Evolutionary conservation across 2,888 invertebrate genomes (phyloP).

Genomic region (Eretmocerus hayati): DNA sequence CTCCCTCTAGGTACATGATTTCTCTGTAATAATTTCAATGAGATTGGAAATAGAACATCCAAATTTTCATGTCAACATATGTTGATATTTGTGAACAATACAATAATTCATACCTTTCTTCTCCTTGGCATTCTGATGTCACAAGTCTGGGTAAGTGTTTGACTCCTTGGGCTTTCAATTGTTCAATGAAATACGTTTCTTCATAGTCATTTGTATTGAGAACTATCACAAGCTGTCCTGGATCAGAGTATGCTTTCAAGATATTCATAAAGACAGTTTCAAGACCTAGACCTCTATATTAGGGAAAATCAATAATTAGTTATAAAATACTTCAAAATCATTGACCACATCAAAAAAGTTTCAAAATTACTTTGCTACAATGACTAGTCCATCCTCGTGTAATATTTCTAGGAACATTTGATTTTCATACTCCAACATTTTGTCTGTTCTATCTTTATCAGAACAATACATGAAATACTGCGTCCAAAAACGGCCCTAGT

Average conservation of each 20-base stretch:
- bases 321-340: too few species aligned
- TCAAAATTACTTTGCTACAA: slow-evolving; percentile 70
- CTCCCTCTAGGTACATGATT: slow-evolving; percentile 83
- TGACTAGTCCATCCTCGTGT: slow-evolving; percentile 78
- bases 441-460: slow-evolving; percentile 21
- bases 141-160: slow-evolving; percentile 50
- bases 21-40: slow-evolving; percentile 60
- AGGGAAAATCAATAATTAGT: slow-evolving; percentile 29
- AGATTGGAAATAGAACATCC: not conserved
- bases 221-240: slow-evolving; percentile 81
- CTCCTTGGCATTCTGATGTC: slow-evolving; percentile 49
- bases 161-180: slow-evolving; percentile 55
- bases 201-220: slow-evolving; percentile 76
- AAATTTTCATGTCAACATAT: slow-evolving; percentile 1
- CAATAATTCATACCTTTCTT: slow-evolving; percentile 49
- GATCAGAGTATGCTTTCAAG: slow-evolving; percentile 77
- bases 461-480: slow-evolving; percentile 40
- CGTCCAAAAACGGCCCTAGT: slow-evolving; percentile 38
- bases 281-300: slow-evolving; percentile 71
- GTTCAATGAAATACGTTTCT: slow-evolving; percentile 73
- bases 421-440: slow-evolving; percentile 81
- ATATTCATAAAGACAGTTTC: slow-evolving; percentile 72
- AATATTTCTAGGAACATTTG: slow-evolving; percentile 85
- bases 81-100: slow-evolving; percentile 4
- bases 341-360: slow-evolving; percentile 31